Evolutionary conservation across 2,888 invertebrate species (phyloP).

Genomic region (Ditylenchus weischeri): DNA sequence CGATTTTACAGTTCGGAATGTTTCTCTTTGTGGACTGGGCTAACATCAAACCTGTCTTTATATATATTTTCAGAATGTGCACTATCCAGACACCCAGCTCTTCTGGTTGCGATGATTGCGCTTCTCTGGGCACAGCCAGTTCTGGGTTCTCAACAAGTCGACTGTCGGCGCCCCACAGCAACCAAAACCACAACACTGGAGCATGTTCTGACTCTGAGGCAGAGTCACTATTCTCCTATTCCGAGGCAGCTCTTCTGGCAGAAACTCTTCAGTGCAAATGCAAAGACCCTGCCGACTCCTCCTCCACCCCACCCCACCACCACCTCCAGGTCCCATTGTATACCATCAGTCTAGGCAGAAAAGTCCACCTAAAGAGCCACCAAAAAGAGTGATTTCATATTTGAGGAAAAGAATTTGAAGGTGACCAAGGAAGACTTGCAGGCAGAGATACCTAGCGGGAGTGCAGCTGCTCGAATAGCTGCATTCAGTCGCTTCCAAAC

Average conservation of each 20-base stretch:
- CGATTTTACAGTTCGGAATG: too few species aligned
- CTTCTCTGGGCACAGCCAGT: not conserved
- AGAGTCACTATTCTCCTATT: slow-evolving; percentile 3
- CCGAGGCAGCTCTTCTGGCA: slow-evolving; percentile 2
- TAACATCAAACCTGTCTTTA: too few species aligned
- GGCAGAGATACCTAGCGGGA: slow-evolving; percentile 28
- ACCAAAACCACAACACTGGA: not conserved
- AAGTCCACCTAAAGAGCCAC: slow-evolving; percentile 27
- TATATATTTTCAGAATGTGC: not conserved
- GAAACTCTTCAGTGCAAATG: slow-evolving; percentile 6
- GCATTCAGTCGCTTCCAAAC: slow-evolving; percentile 8
- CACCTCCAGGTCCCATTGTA: slow-evolving; percentile 19
- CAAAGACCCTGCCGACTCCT: slow-evolving; percentile 16
- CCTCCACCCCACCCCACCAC: slow-evolving; percentile 18
- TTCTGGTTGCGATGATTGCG: slow-evolving; percentile 9
- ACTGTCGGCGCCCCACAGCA: too few species aligned
- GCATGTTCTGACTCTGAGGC: slow-evolving; percentile 8
- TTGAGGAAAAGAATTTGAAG: slow-evolving; percentile 39
- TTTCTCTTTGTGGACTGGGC: too few species aligned
- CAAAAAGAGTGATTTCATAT: slow-evolving; percentile 41
- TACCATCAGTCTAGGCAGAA: slow-evolving; percentile 16
- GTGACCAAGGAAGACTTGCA: slow-evolving; percentile 28
- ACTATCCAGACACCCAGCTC: slow-evolving; percentile 5
- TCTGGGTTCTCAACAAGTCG: not conserved
- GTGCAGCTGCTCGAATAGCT: slow-evolving; percentile 4